Conservation (phyloP, 2,113 vertebrate species). For the Amblyornis subalaris region DNA sequence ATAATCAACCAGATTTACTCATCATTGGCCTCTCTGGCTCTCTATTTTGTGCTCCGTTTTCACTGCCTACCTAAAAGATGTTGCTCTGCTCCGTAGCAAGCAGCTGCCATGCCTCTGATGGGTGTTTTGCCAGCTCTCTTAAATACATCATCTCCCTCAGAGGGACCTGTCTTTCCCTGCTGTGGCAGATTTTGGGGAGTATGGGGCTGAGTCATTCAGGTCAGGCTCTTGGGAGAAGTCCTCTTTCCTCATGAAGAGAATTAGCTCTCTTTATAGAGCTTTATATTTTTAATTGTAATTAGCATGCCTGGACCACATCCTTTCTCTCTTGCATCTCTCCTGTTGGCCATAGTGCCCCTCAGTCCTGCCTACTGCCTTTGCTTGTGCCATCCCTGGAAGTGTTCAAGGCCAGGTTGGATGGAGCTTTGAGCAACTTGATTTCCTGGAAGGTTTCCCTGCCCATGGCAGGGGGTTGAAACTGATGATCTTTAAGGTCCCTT, state of each 20-base stretch:
- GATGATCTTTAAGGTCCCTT: neutral
- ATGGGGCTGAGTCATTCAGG: neutral
- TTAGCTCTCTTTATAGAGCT: neutral
- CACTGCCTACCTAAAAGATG: neutral
- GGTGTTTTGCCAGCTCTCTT: neutral
- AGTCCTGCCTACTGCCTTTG: neutral
- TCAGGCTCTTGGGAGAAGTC: neutral
- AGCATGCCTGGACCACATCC: neutral
- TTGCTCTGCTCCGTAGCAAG: neutral
- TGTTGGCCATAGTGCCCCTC: neutral
- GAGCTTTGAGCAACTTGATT: neutral
- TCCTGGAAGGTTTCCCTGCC: neutral
- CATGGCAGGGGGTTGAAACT: rapidly evolving
- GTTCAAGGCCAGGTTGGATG: neutral
- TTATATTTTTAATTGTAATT: neutral
- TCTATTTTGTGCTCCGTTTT: neutral
- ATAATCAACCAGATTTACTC: neutral
- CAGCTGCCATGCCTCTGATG: neutral
- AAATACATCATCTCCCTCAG: neutral
- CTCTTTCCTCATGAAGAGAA: neutral
- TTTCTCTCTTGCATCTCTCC: neutral
- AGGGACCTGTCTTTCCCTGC: neutral
- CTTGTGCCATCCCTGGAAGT: neutral
- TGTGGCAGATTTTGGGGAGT: neutral
- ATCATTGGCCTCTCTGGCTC: neutral